These are phyloP conservation scores for Seriola dumerili DNA, from an alignment of 2,113 vertebrate species.

Conservation along the genomic window DNA sequence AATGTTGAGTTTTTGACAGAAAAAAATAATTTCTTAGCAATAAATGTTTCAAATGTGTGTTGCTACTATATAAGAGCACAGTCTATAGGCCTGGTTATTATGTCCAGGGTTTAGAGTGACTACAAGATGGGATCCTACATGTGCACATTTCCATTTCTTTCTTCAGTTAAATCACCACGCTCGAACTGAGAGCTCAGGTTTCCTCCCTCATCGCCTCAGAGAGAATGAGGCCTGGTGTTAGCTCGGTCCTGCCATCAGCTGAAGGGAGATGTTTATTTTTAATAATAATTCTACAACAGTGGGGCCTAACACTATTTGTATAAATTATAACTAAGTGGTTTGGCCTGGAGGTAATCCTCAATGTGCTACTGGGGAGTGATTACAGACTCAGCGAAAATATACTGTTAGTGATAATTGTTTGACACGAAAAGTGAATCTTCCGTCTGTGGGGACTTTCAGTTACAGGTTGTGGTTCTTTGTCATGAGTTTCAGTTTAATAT, in stretches of 20 bases:
- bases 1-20: not conserved
- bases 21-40: not conserved
- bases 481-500: not conserved
- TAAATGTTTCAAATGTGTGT: not conserved
- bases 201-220: conserved; percentile 60
- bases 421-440: conserved; percentile 61
- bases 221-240: conserved; percentile 45
- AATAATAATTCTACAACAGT: conserved; percentile 81
- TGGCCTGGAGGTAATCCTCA: conserved; percentile 72
- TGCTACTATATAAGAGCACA: not conserved
- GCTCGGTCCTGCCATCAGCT: conserved; percentile 53
- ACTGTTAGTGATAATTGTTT: conserved; percentile 72
- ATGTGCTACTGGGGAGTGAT: conserved; percentile 74
- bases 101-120: conserved; percentile 1
- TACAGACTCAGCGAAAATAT: conserved; percentile 74
- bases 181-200: conserved; percentile 64
- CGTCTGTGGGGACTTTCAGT: conserved; percentile 34
- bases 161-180: conserved; percentile 61
- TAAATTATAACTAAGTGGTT: conserved; percentile 83
- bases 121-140: conserved; percentile 18
- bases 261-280: conserved; percentile 80
- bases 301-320: conserved; percentile 74
- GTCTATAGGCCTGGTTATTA: not conserved
- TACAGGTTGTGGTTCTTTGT: not conserved
- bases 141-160: conserved; percentile 45